phyloP scores from a whole-genome alignment of 2,797 vertebrate species.

The Rhabdomys pumilio region DNA sequence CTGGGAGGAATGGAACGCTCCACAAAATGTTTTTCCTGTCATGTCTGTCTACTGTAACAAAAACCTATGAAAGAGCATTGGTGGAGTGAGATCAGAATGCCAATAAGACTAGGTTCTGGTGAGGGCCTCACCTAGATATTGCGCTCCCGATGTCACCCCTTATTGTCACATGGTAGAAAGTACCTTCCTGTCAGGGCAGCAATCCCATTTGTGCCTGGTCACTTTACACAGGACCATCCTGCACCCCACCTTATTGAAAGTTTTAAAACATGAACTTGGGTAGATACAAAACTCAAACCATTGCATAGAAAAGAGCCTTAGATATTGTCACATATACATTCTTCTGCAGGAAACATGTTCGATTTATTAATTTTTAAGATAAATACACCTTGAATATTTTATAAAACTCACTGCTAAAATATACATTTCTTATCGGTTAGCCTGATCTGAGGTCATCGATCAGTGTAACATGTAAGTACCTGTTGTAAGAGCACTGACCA shows the following conservation, averaged over 20 bases:
- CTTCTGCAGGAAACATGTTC: not conserved
- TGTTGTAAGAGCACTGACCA: not conserved
- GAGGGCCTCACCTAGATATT: not conserved
- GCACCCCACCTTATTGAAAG: not conserved
- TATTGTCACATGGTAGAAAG: not conserved
- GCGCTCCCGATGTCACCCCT: not conserved
- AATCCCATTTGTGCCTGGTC: not conserved
- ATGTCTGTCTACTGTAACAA: not conserved
- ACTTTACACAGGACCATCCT: not conserved
- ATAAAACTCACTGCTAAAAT: slow-evolving; percentile 6
- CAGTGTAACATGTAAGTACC: not conserved
- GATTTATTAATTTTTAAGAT: not conserved
- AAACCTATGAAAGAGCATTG: not conserved
- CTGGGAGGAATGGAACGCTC: not conserved
- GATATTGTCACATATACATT: not conserved
- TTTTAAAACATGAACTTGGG: not conserved
- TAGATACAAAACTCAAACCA: not conserved
- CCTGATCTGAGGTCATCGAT: not conserved
- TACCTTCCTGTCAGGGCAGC: not conserved
- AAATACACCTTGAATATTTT: not conserved
- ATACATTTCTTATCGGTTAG: not conserved
- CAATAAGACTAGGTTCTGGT: not conserved
- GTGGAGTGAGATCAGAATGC: not conserved
- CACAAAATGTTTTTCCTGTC: not conserved
- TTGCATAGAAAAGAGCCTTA: not conserved